Percentiles rank a stretch among this genome's conserved stretches.
Evolutionary conservation across 2,113 vertebrate species (phyloP).

Genomic region (Orientallactaga bullata): DNA sequence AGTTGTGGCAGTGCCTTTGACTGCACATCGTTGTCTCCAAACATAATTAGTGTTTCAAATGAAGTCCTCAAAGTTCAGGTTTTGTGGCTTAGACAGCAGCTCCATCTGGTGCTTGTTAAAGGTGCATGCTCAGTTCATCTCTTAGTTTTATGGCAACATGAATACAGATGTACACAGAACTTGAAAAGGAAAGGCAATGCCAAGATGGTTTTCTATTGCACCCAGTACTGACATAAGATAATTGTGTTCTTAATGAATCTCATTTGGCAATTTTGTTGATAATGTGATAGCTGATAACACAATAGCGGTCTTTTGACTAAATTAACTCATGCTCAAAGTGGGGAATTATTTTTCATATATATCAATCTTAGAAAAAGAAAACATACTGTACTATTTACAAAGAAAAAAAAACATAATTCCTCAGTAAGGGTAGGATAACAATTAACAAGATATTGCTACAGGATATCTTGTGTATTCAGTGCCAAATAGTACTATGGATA

Average conservation of each 20-base stretch:
- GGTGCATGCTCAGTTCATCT: conserved; percentile 56
- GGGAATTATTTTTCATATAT: conserved; percentile 33
- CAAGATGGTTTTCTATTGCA: not conserved
- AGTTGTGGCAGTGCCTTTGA: conserved; percentile 78
- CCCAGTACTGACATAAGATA: not conserved
- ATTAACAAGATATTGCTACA: conserved; percentile 26
- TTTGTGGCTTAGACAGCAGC: conserved; percentile 85
- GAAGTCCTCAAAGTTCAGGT: conserved; percentile 55
- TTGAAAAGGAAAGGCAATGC: conserved; percentile 62
- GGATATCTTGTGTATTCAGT: not conserved
- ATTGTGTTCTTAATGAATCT: not conserved
- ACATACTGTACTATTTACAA: conserved; percentile 15
- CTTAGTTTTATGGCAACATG: conserved; percentile 33
- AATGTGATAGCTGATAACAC: not conserved
- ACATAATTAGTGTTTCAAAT: conserved; percentile 81
- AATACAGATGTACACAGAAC: not conserved
- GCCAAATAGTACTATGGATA: not conserved
- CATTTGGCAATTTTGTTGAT: not conserved
- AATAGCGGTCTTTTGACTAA: conserved; percentile 34
- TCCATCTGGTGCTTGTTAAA: conserved; percentile 86
- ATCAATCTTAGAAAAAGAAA: conserved; percentile 46
- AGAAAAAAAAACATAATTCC: conserved; percentile 32
- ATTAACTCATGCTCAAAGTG: conserved; percentile 5
- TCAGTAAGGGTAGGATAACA: not conserved
- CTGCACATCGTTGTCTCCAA: conserved; percentile 83